Evolutionary conservation across 1,140 invertebrate genomes (phyloP).

Genomic region (Carcinoscorpius rotundicauda): DNA sequence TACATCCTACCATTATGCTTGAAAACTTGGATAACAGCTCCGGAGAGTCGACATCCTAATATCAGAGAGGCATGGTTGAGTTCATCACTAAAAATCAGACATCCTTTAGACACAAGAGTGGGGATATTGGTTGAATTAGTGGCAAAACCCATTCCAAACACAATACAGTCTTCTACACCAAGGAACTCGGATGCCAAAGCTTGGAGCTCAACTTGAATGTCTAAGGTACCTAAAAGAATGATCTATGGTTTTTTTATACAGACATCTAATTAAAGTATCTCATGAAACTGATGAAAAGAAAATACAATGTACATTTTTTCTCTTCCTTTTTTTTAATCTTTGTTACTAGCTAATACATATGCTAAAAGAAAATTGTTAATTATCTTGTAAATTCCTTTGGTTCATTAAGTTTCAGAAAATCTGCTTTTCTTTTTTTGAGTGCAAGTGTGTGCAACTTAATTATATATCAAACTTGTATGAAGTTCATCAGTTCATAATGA

Average conservation of each 20-base stretch:
- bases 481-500: too few species aligned
- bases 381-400: too few species aligned
- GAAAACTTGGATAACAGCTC: slow-evolving; percentile 75
- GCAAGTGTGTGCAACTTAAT: too few species aligned
- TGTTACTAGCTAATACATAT: too few species aligned
- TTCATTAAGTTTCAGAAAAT: too few species aligned
- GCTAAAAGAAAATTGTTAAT: too few species aligned
- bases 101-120: slow-evolving; percentile 65
- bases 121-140: slow-evolving; percentile 93
- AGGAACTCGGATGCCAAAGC: slow-evolving; percentile 70
- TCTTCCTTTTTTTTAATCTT: too few species aligned
- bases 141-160: slow-evolving; percentile 97
- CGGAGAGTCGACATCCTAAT: slow-evolving; percentile 76
- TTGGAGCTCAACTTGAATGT: slow-evolving; percentile 72
- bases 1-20: slow-evolving; percentile 51
- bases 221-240: slow-evolving; percentile 46
- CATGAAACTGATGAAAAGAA: too few species aligned
- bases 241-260: background rate
- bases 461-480: too few species aligned
- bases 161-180: slow-evolving; percentile 86
- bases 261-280: too few species aligned
- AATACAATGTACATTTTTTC: too few species aligned
- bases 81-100: slow-evolving; percentile 87
- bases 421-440: too few species aligned
- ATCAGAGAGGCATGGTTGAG: slow-evolving; percentile 95